Evolutionary conservation across 2,888 invertebrate species (phyloP).

Genomic region (Drosophila yooni): DNA sequence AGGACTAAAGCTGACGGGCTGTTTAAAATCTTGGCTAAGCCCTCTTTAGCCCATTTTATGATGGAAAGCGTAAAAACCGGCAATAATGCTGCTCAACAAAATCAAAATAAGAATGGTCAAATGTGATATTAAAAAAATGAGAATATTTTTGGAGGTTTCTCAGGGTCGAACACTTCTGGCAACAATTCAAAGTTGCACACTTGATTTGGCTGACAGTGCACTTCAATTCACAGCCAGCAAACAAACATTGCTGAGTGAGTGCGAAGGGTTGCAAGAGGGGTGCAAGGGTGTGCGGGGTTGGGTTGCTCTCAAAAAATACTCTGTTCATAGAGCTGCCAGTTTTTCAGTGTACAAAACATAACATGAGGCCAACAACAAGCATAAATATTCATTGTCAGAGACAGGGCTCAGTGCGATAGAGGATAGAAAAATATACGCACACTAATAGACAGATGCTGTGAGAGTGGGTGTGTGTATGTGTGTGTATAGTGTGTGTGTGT

Average conservation of each 20-base stretch:
- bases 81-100: background rate
- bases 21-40: background rate
- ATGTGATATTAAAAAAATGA: background rate
- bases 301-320: constrained; percentile 22
- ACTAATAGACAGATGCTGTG: constrained; percentile 46
- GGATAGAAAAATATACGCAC: constrained; percentile 24
- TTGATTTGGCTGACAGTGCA: constrained; percentile 70
- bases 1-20: background rate
- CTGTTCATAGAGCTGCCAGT: constrained; percentile 50
- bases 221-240: constrained; percentile 51
- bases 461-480: constrained; percentile 1
- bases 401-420: constrained; percentile 32
- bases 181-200: constrained; percentile 63
- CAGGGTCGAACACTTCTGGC: constrained; percentile 22
- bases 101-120: background rate
- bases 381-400: constrained; percentile 72
- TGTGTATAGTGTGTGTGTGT: constrained; percentile 18
- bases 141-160: constrained; percentile 2
- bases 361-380: constrained; percentile 62
- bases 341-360: constrained; percentile 53
- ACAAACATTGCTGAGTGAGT: constrained; percentile 18
- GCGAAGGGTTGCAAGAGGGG: background rate
- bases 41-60: background rate
- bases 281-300: background rate
- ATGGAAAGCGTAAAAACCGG: background rate